These are phyloP conservation scores for Drosophila sulfurigaster DNA, from an alignment of 1,140 invertebrate genomes.

Conservation along the genomic window DNA sequence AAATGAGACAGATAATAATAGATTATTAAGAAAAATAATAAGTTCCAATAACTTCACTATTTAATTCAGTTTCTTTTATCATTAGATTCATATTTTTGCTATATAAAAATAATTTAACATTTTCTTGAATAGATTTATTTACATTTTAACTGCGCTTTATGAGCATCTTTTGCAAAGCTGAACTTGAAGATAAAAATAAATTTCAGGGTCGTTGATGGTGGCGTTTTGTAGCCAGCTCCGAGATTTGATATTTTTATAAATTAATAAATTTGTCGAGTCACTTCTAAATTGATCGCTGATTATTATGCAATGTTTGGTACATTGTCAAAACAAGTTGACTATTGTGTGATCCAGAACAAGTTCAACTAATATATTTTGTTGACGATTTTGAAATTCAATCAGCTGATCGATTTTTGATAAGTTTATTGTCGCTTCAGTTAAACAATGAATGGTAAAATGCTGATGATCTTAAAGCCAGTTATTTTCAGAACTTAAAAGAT, in stretches of 20 bases:
- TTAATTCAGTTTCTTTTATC: too few relatives aligned
- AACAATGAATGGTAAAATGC: conserved; percentile 4
- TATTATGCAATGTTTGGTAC: conserved; percentile 55
- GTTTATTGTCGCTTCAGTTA: not conserved
- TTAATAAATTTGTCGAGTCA: conserved; percentile 45
- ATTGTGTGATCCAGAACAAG: conserved; percentile 53
- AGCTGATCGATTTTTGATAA: conserved; percentile 25
- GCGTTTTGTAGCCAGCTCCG: not conserved
- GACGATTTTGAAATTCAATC: conserved; percentile 16
- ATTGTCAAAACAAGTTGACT: conserved; percentile 11
- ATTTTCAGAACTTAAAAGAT: conserved; percentile 3
- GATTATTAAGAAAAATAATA: too few relatives aligned
- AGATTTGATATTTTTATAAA: not conserved
- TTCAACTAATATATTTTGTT: conserved; percentile 44
- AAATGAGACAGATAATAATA: not conserved
- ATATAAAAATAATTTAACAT: not conserved
- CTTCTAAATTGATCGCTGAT: conserved; percentile 37
- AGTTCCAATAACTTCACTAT: too few relatives aligned
- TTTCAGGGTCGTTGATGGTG: conserved; percentile 12
- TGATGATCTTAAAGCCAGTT: conserved; percentile 3
- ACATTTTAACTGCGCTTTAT: not conserved
- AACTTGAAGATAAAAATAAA: conserved; percentile 3
- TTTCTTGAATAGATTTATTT: not conserved
- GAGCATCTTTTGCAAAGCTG: not conserved
- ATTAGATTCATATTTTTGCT: not conserved